A percentile compares a stretch with the other conserved stretches of the same genome.
Evolutionary conservation across 1,140 invertebrate genomes (phyloP).

Genomic region (Bombyx mandarina): DNA sequence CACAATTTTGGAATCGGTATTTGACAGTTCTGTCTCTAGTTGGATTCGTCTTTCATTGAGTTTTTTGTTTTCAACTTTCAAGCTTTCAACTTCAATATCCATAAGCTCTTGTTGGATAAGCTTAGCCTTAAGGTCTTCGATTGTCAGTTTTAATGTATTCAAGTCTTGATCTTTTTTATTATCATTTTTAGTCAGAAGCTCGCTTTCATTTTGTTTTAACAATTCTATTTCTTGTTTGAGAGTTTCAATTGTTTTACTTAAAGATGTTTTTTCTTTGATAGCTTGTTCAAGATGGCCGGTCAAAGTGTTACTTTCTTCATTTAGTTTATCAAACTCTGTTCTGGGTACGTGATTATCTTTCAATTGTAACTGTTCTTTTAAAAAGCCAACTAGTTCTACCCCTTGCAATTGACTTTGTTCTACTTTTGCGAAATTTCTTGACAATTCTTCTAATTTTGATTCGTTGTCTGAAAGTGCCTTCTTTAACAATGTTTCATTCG

Average conservation of each 20-base stretch:
- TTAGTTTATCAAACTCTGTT: constrained; percentile 20
- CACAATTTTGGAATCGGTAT: constrained; percentile 41
- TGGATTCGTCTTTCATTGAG: constrained; percentile 28
- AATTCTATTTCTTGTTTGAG: constrained; percentile 23
- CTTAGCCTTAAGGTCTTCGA: constrained; percentile 32
- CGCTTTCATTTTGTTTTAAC: constrained; percentile 27
- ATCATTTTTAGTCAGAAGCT: constrained; percentile 25
- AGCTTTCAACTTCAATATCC: constrained; percentile 18
- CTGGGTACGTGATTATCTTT: not conserved
- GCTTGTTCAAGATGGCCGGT: not conserved
- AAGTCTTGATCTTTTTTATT: constrained; percentile 19
- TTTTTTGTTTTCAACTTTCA: constrained; percentile 38
- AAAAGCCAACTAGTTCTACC: too few species aligned
- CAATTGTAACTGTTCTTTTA: too few species aligned
- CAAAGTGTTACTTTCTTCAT: constrained; percentile 15
- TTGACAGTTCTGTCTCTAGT: constrained; percentile 39
- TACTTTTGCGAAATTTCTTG: too few species aligned
- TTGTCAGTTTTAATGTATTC: constrained; percentile 23
- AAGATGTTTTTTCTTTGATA: constrained; percentile 29
- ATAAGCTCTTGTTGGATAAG: constrained; percentile 21
- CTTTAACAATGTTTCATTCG: constrained; percentile 30
- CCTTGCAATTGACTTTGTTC: too few species aligned
- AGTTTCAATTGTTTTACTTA: constrained; percentile 20
- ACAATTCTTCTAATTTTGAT: constrained; percentile 30
- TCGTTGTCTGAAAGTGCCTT: constrained; percentile 39